Evolutionary conservation across 2,113 vertebrate species (phyloP), one percentile per base, ranked within the genome.

Genomic region (Dascyllus trimaculatus): DNA sequence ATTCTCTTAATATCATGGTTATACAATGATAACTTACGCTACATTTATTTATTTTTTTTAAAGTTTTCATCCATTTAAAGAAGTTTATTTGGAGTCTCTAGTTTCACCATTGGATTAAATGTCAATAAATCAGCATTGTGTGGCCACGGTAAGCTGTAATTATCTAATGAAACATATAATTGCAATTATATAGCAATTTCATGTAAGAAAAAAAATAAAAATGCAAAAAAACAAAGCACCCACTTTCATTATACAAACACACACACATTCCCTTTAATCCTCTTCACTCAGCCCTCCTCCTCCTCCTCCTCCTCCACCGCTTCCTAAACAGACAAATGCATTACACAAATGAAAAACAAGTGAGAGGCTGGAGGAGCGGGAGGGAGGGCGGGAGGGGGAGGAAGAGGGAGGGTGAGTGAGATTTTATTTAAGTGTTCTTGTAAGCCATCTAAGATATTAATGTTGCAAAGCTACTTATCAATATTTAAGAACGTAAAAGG

Each of bases 381-480:
- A n/a, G n/a, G 88, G 94, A 88, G 90, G 72, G 95, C 90, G 63
- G 0, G 82, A 75, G 84, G 11, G 43, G 32, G 89, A 84, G 70
- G 45, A 85, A 87, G 94, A 88, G 90, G 88, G 94, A 88, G 90
- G 72, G 95, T 92, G 94, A 65, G 74, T 72, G 87, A 95, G 95
- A 95, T 95, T 96, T 97, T 99, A 97, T 98, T 98, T 98, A 99
- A 99, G 97, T 99, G 97, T 99, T 99, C 97, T 99, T 98, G 97
- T 99, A 98, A 98, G 96, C 96, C 96, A 96, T 98, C 96, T 98
- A 98, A 97, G 97, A 99, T 98, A 99, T 99, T 99, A 99, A 99
- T 99, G 97, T 96, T 96, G 96, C 95, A 98, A 97, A 98, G 97
- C 97, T 96, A 96, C 97, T 98, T 97, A 98, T 99, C 96, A 99